Conservation (phyloP, 2,113 vertebrate genomes). For the Rhineura floridana region DNA sequence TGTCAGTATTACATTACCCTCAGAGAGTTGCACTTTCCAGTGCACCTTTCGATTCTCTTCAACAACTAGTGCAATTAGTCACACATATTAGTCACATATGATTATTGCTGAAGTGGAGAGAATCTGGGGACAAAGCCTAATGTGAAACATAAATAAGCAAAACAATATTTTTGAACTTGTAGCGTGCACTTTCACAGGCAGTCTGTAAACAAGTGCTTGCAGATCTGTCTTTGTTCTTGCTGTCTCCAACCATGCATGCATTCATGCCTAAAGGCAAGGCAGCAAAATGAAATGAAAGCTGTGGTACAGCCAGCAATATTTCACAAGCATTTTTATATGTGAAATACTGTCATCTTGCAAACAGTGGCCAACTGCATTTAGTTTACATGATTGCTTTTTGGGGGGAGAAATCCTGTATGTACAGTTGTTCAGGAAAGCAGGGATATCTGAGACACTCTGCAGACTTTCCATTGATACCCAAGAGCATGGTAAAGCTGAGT, state of each 20-base stretch:
- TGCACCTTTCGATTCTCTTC: not conserved
- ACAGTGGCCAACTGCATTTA: not conserved
- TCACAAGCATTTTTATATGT: not conserved
- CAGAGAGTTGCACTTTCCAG: not conserved
- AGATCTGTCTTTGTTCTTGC: not conserved
- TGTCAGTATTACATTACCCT: not conserved
- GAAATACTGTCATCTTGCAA: not conserved
- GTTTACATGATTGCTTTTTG: not conserved
- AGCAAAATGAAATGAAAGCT: not conserved
- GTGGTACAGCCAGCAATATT: not conserved
- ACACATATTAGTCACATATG: not conserved
- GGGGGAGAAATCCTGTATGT: not conserved
- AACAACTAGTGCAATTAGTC: not conserved
- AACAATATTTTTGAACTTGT: not conserved
- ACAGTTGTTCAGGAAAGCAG: not conserved
- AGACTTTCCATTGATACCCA: not conserved
- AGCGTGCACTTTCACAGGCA: not conserved
- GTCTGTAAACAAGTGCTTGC: not conserved
- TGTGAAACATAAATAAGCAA: not conserved
- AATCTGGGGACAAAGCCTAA: not conserved
- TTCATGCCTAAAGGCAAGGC: not conserved
- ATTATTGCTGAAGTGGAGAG: not conserved
- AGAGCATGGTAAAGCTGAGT: not conserved
- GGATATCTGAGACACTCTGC: not conserved
- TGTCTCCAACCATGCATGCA: not conserved